A percentile compares a stretch with the other conserved stretches of the same genome.
Conservation (phyloP, 2,888 invertebrate genomes). For the Neria commutata region DNA sequence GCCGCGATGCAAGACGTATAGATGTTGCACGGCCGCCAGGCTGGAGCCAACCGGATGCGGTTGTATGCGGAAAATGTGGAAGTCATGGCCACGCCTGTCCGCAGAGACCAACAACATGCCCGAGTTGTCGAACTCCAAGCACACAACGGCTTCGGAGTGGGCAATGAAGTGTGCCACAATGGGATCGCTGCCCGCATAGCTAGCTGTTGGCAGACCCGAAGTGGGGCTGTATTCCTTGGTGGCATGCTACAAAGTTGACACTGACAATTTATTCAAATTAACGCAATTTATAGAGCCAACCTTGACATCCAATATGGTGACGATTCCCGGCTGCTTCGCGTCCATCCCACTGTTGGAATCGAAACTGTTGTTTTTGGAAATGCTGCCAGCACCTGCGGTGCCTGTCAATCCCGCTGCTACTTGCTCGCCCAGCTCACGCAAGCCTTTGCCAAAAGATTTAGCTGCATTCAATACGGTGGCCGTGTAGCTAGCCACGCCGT, state of each 20-base stretch:
- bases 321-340: constrained; percentile 83
- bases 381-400: constrained; percentile 60
- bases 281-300: constrained; percentile 52
- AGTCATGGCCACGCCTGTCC: constrained; percentile 91
- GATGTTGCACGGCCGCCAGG: constrained; percentile 89
- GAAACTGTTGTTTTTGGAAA: constrained; percentile 63
- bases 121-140: constrained; percentile 88
- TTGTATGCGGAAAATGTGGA: constrained; percentile 93
- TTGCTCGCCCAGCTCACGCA: constrained; percentile 88
- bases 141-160: constrained; percentile 86
- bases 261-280: not conserved
- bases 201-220: constrained; percentile 52
- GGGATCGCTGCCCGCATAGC: constrained; percentile 68
- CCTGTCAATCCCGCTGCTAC: constrained; percentile 90
- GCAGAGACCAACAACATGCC: constrained; percentile 90
- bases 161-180: constrained; percentile 88
- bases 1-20: constrained; percentile 93
- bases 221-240: constrained; percentile 60
- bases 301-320: constrained; percentile 87
- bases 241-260: constrained; percentile 45
- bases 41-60: constrained; percentile 89
- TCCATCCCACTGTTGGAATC: constrained; percentile 63
- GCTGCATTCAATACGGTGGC: constrained; percentile 94
- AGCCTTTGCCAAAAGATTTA: constrained; percentile 88
- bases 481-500: constrained; percentile 86